Evolutionary conservation across 2,888 invertebrate species (phyloP), one percentile per base, ranked within the genome.

Genomic region (Caenorhabditis parvicauda): DNA sequence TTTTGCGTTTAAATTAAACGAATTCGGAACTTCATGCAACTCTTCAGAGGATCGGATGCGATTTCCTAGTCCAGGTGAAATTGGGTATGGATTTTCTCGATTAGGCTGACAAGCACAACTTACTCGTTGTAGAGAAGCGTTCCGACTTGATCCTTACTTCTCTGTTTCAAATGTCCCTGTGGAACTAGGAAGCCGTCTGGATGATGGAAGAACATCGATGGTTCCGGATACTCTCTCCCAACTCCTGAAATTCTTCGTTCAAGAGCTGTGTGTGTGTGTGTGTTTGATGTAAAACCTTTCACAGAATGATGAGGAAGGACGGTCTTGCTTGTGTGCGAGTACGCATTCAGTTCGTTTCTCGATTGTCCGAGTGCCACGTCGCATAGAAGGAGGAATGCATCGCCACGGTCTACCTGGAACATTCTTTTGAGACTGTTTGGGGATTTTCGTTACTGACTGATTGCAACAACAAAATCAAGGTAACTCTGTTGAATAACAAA

Each of bases 281-380:
- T 89, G 21, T 24, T 28, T 27, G 14, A 39, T 9, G 21, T n/a
- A 5, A 38, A 14, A 60, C 63, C 67, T 52, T 59, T 55, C 0
- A 64, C 51, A 1, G 64, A 67, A 32, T 92, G 48, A 91, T 84
- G 79, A 89, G 89, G 17, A 87, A 86, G 35, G 92, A 86, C 38
- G 43, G n/a, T 7, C 24, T 54, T 38, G 12, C 48, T 44, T 22
- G 28, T 21, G 3, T 53, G 24, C 22, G 46, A 22, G 9, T 32
- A 32, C 4, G 61, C 49, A 5, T 48, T 27, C 27, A 32, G 28
- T 39, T 44, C 17, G n/a, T 46, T 24, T 45, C 84, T 89, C 91
- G 89, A 92, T 61, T 90, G 88, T 41, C 96, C 96, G 2, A 96
- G 86, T 0, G 96, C 95, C 3, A 84, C 79, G 81, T 98, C 96